These are phyloP conservation scores for Sarcoramphus papa DNA, from an alignment of 2,797 vertebrate genomes.

Conservation along the genomic window DNA sequence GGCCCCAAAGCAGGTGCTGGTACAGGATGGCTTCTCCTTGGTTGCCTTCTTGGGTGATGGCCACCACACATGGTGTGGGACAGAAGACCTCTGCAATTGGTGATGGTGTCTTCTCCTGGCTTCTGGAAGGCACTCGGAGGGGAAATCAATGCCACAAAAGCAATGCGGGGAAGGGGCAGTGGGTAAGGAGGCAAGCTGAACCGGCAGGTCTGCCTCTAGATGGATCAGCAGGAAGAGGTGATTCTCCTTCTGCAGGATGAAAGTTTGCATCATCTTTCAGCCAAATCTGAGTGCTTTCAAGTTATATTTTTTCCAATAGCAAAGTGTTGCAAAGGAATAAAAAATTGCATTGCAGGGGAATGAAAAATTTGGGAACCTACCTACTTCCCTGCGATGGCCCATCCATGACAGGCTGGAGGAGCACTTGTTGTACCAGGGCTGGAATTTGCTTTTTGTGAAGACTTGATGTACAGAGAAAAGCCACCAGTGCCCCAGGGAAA, in stretches of 20 bases:
- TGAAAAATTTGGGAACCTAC: neutral
- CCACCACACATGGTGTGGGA: neutral
- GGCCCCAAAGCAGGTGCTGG: neutral
- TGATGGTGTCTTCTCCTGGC: neutral
- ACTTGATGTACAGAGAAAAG: neutral
- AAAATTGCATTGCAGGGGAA: neutral
- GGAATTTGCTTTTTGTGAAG: neutral
- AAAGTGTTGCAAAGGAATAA: neutral
- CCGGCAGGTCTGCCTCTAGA: neutral
- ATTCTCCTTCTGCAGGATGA: neutral
- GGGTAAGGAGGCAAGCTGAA: neutral
- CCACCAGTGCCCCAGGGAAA: neutral
- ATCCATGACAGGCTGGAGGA: neutral
- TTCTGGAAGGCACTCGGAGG: neutral
- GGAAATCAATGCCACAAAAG: neutral
- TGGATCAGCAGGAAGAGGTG: neutral
- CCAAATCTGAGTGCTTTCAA: neutral
- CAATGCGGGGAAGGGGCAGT: rapidly evolving
- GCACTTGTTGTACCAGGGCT: neutral
- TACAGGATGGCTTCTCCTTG: neutral
- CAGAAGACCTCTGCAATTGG: neutral
- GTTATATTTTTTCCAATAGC: neutral
- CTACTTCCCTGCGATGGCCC: neutral
- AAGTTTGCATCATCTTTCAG: neutral
- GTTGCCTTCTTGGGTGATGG: neutral